phyloP scores from a whole-genome alignment of 2,113 vertebrate species.

The Theristicus caerulescens region DNA sequence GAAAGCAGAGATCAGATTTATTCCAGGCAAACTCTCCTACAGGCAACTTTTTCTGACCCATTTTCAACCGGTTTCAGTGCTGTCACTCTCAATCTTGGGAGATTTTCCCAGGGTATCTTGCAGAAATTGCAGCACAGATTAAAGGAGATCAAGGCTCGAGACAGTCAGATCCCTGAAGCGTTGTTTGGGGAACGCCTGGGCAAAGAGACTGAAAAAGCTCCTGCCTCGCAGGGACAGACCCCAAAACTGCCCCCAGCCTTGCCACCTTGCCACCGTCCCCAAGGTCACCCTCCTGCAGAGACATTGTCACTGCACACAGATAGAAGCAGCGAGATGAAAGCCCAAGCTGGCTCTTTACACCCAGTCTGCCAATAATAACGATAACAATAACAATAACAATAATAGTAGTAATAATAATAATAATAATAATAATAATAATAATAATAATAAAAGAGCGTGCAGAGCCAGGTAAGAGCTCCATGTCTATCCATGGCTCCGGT shows the following conservation, averaged over 20 bases:
- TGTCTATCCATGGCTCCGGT: neutral
- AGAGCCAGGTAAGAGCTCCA: constrained; percentile 18
- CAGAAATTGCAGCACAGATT: neutral
- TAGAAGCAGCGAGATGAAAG: neutral
- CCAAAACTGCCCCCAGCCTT: neutral
- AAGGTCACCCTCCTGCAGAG: neutral
- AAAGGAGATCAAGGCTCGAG: neutral
- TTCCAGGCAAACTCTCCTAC: constrained; percentile 6
- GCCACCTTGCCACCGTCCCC: neutral
- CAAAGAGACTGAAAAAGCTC: neutral
- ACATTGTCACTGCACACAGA: neutral
- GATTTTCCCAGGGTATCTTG: constrained; percentile 6
- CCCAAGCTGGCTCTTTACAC: neutral
- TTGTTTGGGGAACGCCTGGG: neutral
- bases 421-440: constrained; percentile 7
- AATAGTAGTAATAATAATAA: neutral
- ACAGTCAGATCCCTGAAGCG: neutral
- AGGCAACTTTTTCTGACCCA: constrained; percentile 18
- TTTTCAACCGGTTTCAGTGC: neutral
- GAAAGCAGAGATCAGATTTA: constrained; percentile 20
- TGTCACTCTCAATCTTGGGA: constrained; percentile 19
- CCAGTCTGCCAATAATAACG: constrained; percentile 4
- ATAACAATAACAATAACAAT: neutral
- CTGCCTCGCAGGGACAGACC: fast-evolving
- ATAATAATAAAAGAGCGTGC: neutral